Evolutionary conservation across 2,888 invertebrate genomes (phyloP).

Genomic region (Macrophya annulata): DNA sequence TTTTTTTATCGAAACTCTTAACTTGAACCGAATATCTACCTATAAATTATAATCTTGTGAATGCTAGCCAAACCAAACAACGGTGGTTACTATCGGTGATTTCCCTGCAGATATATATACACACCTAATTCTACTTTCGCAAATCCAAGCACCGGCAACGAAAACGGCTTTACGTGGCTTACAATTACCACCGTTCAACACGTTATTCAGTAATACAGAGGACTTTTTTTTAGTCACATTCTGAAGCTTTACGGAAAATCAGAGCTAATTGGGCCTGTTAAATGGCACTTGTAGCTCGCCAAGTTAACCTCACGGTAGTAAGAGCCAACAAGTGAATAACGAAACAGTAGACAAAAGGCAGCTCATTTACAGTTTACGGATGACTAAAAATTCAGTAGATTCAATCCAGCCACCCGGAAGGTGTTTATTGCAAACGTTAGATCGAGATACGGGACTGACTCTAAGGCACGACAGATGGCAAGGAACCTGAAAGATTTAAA

Average conservation of each 20-base stretch:
- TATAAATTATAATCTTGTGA: neutral
- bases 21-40: neutral
- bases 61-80: slow-evolving; percentile 23
- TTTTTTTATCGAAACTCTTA: neutral
- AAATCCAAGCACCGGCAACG: neutral
- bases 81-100: neutral
- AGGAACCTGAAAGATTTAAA: neutral
- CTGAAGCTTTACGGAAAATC: slow-evolving; percentile 40
- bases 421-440: slow-evolving; percentile 20
- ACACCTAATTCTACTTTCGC: slow-evolving; percentile 11
- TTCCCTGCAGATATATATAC: neutral
- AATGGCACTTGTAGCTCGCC: slow-evolving; percentile 32
- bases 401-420: slow-evolving; percentile 7
- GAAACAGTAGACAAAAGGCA: neutral
- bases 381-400: slow-evolving; percentile 31
- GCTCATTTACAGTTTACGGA: slow-evolving; percentile 1
- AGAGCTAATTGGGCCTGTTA: slow-evolving; percentile 46
- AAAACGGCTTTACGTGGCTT: slow-evolving; percentile 25
- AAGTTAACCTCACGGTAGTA: neutral
- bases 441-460: slow-evolving; percentile 22
- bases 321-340: slow-evolving; percentile 12
- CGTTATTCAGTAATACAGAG: slow-evolving; percentile 33
- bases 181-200: slow-evolving; percentile 37
- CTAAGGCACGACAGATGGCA: neutral
- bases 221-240: slow-evolving; percentile 19